Percentiles rank a stretch among this genome's conserved stretches.
These are phyloP conservation scores for Camponotus fellah DNA, from an alignment of 2,888 invertebrate species.

Conservation along the genomic window DNA sequence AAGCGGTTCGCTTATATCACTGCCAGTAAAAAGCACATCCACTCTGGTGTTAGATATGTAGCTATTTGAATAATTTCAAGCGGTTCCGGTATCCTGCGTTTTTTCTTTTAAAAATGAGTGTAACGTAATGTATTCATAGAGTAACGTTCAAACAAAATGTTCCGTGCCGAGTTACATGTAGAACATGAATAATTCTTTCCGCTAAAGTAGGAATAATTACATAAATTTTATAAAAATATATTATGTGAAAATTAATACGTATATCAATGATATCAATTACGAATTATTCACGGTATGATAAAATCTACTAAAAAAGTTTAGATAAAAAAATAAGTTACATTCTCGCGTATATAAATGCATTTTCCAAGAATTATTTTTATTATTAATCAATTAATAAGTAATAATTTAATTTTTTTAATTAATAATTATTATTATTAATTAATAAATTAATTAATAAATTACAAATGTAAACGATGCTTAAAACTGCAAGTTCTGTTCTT, in stretches of 20 bases:
- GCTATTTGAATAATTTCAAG: slow-evolving; percentile 48
- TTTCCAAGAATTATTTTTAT: not conserved
- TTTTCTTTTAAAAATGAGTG: slow-evolving; percentile 15
- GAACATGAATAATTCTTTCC: not conserved
- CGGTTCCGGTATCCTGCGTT: not conserved
- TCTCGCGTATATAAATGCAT: too few species aligned
- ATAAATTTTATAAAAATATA: slow-evolving; percentile 21
- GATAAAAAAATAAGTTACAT: slow-evolving; percentile 6
- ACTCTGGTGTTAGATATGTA: slow-evolving; percentile 30
- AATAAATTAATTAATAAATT: too few species aligned
- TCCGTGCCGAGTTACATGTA: not conserved
- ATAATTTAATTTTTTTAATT: too few species aligned
- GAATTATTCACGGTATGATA: not conserved
- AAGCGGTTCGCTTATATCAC: slow-evolving; percentile 28
- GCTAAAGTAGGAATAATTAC: not conserved
- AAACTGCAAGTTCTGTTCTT: not conserved
- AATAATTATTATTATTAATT: too few species aligned
- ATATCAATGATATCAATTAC: not conserved
- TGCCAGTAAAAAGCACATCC: slow-evolving; percentile 29
- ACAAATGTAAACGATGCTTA: slow-evolving; percentile 1
- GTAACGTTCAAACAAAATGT: not conserved
- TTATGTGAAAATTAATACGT: not conserved
- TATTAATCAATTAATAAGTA: not conserved
- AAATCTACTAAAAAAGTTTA: too few species aligned
- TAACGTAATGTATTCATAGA: slow-evolving; percentile 3